Evolutionary conservation across 2,113 vertebrate species (phyloP).

Genomic region (Nothoprocta pentlandii): DNA sequence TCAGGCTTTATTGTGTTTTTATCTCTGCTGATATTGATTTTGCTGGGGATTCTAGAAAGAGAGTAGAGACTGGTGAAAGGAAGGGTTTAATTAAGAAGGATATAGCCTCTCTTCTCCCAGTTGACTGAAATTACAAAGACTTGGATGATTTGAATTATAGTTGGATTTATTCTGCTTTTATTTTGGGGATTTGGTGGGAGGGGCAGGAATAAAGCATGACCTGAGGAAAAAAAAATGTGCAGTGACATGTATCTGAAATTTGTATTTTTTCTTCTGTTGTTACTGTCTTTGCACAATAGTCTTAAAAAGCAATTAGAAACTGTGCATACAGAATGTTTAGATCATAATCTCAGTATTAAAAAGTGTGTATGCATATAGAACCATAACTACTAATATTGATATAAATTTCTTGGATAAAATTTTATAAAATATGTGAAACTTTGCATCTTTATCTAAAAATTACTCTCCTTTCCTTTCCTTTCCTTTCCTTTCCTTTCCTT

Average conservation of each 20-base stretch:
- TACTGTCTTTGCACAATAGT: not conserved
- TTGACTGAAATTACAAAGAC: not conserved
- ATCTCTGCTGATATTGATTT: too few relatives aligned
- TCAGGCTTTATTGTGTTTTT: not conserved
- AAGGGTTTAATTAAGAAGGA: not conserved
- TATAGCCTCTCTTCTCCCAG: not conserved
- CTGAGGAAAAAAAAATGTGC: not conserved
- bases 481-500: too few relatives aligned
- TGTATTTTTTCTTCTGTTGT: not conserved
- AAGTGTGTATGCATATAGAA: not conserved
- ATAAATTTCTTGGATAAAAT: not conserved
- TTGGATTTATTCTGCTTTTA: not conserved
- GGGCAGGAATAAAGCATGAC: not conserved
- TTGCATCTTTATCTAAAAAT: not conserved
- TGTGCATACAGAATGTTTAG: not conserved
- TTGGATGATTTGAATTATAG: not conserved
- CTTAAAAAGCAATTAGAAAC: not conserved
- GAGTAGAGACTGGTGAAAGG: not conserved
- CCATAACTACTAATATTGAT: not conserved
- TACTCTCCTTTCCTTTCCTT: fast-evolving
- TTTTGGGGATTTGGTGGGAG: not conserved
- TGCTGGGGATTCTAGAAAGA: not conserved
- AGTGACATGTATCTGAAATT: not conserved
- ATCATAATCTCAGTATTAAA: not conserved
- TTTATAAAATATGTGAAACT: not conserved